Conservation (phyloP, 2,113 vertebrate species). For the Gymnocephalus cernua region DNA sequence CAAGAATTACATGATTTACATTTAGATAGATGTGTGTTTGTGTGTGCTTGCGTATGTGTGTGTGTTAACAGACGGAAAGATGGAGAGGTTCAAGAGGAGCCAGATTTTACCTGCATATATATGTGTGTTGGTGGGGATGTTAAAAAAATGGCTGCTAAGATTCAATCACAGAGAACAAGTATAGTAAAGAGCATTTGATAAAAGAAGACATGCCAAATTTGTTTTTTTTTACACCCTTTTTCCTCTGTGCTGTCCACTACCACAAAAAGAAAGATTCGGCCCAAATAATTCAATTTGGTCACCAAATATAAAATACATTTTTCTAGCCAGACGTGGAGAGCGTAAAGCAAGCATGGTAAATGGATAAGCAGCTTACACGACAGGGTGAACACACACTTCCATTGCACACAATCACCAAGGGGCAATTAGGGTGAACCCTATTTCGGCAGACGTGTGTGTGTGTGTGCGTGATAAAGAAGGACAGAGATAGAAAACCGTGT, state of each 20-base stretch:
- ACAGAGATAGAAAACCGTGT: slow-evolving; percentile 23
- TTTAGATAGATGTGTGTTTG: slow-evolving; percentile 75
- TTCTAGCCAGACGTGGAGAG: slow-evolving; percentile 39
- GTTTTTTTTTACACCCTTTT: slow-evolving; percentile 21
- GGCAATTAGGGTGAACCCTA: slow-evolving; percentile 59
- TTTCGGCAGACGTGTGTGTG: slow-evolving; percentile 30
- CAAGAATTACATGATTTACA: slow-evolving; percentile 75
- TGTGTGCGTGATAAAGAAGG: slow-evolving; percentile 8
- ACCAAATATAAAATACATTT: slow-evolving; percentile 72
- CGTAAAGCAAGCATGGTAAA: slow-evolving; percentile 69
- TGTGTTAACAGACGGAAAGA: slow-evolving; percentile 33
- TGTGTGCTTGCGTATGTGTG: slow-evolving; percentile 26
- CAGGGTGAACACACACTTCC: slow-evolving; percentile 58
- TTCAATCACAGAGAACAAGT: slow-evolving; percentile 18
- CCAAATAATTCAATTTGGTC: slow-evolving; percentile 56
- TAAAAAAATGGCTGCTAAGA: slow-evolving; percentile 15
- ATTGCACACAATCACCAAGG: slow-evolving; percentile 37
- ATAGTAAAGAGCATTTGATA: background rate
- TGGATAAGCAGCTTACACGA: slow-evolving; percentile 76
- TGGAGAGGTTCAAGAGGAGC: slow-evolving; percentile 13
- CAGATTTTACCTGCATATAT: slow-evolving; percentile 2
- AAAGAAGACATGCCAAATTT: background rate
- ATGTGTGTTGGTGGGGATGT: background rate
- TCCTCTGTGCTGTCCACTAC: background rate
- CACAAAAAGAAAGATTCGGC: slow-evolving; percentile 29